Conservation (phyloP, 2,797 vertebrate species). For the Coregonus suidteri region DNA sequence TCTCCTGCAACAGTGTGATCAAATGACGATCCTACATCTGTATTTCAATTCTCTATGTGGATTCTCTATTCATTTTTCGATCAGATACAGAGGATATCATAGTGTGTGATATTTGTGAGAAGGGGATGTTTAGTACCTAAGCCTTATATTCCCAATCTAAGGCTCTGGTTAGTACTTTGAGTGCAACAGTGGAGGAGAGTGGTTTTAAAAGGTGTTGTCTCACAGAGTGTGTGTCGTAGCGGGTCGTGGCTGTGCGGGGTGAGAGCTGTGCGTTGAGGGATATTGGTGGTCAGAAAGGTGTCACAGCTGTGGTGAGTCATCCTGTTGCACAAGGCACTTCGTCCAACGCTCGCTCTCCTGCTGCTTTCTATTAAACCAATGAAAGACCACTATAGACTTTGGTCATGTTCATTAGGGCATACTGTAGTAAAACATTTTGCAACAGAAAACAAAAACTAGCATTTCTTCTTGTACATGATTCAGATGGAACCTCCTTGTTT, state of each 20-base stretch:
- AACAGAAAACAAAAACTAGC: background rate
- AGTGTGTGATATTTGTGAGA: conserved; percentile 35
- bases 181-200: background rate
- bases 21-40: background rate
- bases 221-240: conserved; percentile 11
- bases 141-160: background rate
- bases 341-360: conserved; percentile 9
- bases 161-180: background rate
- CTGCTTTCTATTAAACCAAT: conserved; percentile 23
- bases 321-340: conserved; percentile 54
- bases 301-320: conserved; percentile 71
- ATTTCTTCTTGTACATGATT: background rate
- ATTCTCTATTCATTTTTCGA: conserved; percentile 51
- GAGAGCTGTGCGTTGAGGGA: conserved; percentile 53
- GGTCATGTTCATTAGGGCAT: conserved; percentile 11
- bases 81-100: conserved; percentile 42
- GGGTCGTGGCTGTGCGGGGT: conserved; percentile 22
- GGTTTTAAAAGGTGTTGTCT: background rate
- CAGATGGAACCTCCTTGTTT: too few relatives aligned
- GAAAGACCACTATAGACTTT: conserved; percentile 18
- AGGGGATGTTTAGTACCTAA: background rate
- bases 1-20: too few relatives aligned
- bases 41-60: conserved; percentile 36
- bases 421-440: background rate
- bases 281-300: conserved; percentile 64